Conservation (phyloP, 2,797 vertebrate genomes). For the Pipistrellus pipistrellus region DNA sequence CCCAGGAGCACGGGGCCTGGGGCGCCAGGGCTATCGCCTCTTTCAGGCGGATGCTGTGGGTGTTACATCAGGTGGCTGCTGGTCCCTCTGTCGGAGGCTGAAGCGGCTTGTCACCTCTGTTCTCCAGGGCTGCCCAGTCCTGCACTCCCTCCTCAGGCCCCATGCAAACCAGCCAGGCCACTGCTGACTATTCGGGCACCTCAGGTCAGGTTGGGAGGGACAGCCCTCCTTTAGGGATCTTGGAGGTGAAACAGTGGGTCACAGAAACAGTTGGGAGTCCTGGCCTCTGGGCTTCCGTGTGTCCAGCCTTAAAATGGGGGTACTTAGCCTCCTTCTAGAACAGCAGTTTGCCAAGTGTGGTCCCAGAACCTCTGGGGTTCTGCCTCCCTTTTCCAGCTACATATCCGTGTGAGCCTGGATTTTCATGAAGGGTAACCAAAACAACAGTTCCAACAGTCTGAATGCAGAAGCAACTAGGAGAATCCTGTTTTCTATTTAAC, state of each 20-base stretch:
- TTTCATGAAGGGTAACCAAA: not conserved
- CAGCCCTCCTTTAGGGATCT: not conserved
- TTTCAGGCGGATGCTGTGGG: slow-evolving; percentile 61
- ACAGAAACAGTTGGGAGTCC: not conserved
- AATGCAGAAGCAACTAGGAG: not conserved
- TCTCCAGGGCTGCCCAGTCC: not conserved
- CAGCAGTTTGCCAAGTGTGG: not conserved
- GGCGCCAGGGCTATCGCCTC: slow-evolving; percentile 49
- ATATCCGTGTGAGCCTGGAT: not conserved
- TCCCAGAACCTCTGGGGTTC: not conserved
- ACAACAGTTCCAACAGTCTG: not conserved
- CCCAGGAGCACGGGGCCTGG: slow-evolving; percentile 53
- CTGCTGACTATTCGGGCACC: not conserved
- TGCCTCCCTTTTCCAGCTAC: not conserved
- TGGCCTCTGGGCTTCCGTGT: not conserved
- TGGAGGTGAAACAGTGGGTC: not conserved
- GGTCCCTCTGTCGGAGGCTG: slow-evolving; percentile 16
- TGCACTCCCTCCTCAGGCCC: not conserved
- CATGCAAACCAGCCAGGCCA: not conserved
- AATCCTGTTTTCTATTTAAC: not conserved
- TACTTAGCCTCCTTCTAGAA: not conserved
- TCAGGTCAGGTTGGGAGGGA: not conserved
- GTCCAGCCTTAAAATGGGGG: not conserved
- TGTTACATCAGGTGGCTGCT: slow-evolving; percentile 35
- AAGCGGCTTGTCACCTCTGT: not conserved